These are phyloP conservation scores for Bhutanitis thaidina DNA, from an alignment of 2,888 invertebrate genomes.

Conservation along the genomic window DNA sequence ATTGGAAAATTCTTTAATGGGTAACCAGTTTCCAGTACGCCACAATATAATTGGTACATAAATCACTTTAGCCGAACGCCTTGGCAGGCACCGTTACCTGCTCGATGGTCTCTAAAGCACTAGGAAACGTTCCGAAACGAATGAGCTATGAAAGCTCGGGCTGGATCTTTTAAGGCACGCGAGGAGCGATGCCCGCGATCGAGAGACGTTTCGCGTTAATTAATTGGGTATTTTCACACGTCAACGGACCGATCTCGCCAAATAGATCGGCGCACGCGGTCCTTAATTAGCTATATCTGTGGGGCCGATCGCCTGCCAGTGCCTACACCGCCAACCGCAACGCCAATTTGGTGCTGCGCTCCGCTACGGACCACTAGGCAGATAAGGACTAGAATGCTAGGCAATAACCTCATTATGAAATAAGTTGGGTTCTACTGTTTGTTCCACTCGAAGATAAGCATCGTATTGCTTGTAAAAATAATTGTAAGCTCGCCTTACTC, in stretches of 20 bases:
- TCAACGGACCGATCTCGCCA: constrained; percentile 76
- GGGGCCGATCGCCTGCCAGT: constrained; percentile 59
- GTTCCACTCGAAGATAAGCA: constrained; percentile 51
- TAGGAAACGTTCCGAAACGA: constrained; percentile 45
- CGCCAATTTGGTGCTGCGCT: constrained; percentile 76
- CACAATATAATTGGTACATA: constrained; percentile 17
- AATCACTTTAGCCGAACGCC: constrained; percentile 8
- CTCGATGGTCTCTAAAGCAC: constrained; percentile 27
- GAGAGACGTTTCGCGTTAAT: constrained; percentile 69
- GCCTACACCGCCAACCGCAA: constrained; percentile 69
- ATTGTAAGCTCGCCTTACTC: constrained; percentile 19
- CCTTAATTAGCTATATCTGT: constrained; percentile 77
- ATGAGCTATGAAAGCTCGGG: constrained; percentile 46
- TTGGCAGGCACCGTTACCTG: constrained; percentile 5
- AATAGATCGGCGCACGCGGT: constrained; percentile 74
- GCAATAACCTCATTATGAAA: constrained; percentile 79
- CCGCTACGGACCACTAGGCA: constrained; percentile 57
- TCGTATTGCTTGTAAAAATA: constrained; percentile 28
- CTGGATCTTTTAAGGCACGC: constrained; percentile 56
- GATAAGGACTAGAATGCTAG: constrained; percentile 71
- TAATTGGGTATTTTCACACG: constrained; percentile 81
- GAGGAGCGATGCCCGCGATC: constrained; percentile 59
- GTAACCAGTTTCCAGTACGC: not conserved
- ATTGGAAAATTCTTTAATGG: not conserved
- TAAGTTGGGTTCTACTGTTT: constrained; percentile 60